Evolutionary conservation across 2,113 vertebrate species (phyloP), one percentile per base, ranked within the genome.

Genomic region (Pluvianellus socialis): DNA sequence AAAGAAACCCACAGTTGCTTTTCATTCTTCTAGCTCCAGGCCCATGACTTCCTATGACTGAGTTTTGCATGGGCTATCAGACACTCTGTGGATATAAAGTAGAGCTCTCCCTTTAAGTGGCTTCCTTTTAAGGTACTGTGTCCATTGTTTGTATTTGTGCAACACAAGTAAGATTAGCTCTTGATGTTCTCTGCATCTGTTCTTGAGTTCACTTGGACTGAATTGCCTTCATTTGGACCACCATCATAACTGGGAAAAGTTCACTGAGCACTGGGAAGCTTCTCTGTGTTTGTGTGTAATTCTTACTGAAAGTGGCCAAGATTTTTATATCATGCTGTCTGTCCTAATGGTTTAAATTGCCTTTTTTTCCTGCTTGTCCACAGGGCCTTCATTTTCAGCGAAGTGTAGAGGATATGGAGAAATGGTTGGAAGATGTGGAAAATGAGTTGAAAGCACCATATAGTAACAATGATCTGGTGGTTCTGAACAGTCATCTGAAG

Each of bases 321-420:
- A 66, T 42, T 94, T 94, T 77, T 79, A 18, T 19, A 74, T 61
- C 32, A 40, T 20, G 22, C 22, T 47, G 4, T 68, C 20, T 70
- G 32, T 35, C 50, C 50, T 47, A 63, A 84, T 87, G 15, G 16
- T 59, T 87, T 77, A 47, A 72, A 67, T 55, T 2, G 53, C 30
- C 4, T 86, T 75, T 90, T 59, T 30, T 44, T 76, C 35, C 23
- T 32, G 1, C 42, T 65, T 95, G 13, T 45, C 33, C 20, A 53
- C 90, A 99, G 99, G 99, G 98, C 10, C 96, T 99, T 90, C 94
- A 95, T 97, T 98, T 99, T 68, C 98, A 97, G 83, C 96, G 97
- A 42, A 98, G 96, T 5, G 20, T 99, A 65, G 98, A 99, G 15
- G 98, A 99, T 80, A 95, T 98, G 65, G 98, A 99, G 70, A 98